These are phyloP conservation scores for Cyphomyrus plagiostoma DNA, from an alignment of 2,113 vertebrate genomes.

Conservation along the genomic window DNA sequence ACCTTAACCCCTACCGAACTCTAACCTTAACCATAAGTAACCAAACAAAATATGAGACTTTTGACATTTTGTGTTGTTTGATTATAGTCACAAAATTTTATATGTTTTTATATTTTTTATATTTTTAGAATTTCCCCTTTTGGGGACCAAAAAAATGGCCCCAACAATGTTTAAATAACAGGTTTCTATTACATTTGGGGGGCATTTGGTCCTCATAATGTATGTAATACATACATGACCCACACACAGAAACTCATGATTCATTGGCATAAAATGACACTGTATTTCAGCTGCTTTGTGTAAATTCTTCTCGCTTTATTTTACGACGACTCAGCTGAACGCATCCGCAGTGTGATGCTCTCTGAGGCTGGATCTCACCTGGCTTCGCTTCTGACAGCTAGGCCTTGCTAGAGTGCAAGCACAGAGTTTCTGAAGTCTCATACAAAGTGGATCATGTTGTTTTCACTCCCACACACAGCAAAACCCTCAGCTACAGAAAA, in stretches of 20 bases:
- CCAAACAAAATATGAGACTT: background rate
- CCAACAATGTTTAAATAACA: background rate
- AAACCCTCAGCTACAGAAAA: background rate
- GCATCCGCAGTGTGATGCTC: background rate
- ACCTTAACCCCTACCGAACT: too few relatives aligned
- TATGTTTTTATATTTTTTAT: background rate
- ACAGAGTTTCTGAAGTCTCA: background rate
- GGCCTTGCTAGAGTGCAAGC: background rate
- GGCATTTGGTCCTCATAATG: background rate
- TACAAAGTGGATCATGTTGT: background rate
- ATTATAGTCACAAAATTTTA: background rate
- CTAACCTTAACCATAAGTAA: background rate
- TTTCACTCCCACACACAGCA: background rate
- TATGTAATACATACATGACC: background rate
- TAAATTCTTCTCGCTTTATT: background rate
- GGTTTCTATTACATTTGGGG: background rate
- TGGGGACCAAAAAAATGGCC: background rate
- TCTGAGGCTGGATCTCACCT: background rate
- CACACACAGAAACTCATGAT: background rate
- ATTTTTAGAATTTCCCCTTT: background rate
- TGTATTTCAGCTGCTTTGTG: background rate
- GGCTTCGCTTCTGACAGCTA: background rate
- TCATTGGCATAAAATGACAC: background rate
- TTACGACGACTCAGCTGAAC: background rate
- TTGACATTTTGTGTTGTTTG: background rate